phyloP scores from a whole-genome alignment of 1,140 invertebrate genomes.

The Ceratosolen fusciceps region DNA sequence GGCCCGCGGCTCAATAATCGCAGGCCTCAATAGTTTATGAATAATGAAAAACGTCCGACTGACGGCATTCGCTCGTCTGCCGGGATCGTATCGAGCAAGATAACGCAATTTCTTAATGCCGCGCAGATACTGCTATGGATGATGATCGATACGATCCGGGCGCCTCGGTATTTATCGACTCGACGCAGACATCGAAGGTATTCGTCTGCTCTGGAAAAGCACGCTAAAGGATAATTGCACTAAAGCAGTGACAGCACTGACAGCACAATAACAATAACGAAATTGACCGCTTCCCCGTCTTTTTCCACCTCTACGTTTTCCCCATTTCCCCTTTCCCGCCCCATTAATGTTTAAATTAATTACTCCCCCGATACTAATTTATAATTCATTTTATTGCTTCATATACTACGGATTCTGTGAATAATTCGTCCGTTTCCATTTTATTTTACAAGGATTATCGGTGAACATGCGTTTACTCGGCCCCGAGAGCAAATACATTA shows the following conservation, averaged over 20 bases:
- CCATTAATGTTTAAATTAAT: no score
- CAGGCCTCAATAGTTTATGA: background rate
- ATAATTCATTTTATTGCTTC: background rate
- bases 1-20: no score
- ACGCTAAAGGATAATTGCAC: background rate
- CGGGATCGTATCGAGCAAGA: background rate
- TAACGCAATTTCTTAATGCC: background rate
- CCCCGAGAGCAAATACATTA: no score
- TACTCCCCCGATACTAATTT: no score
- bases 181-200: no score
- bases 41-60: background rate
- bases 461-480: background rate
- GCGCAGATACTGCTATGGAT: background rate
- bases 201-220: background rate
- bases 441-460: background rate
- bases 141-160: no score
- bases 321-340: no score
- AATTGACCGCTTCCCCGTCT: no score
- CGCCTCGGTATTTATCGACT: no score
- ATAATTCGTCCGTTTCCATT: background rate
- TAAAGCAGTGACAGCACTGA: background rate
- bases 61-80: background rate
- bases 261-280: no score
- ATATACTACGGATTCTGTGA: background rate
- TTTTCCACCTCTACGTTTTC: no score